phyloP scores from a whole-genome alignment of 2,113 vertebrate genomes.

The Ciconia stormi region DNA sequence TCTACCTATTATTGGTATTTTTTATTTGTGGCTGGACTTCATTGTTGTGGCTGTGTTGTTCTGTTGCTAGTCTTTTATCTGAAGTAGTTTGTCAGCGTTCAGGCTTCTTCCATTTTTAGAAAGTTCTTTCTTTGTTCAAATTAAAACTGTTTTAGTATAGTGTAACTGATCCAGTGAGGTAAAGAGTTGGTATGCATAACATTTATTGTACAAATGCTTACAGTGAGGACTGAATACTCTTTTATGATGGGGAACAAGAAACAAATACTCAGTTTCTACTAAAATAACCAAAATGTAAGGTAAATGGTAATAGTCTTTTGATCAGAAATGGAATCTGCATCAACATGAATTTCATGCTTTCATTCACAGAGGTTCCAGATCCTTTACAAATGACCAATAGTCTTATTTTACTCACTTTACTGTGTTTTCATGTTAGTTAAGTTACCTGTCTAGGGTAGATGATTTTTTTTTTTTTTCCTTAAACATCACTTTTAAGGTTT shows the following conservation, averaged over 20 bases:
- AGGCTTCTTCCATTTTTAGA: neutral
- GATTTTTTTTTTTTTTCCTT: slow-evolving; percentile 6
- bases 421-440: neutral
- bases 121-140: neutral
- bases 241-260: neutral
- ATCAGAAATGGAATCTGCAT: neutral
- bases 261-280: neutral
- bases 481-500: neutral
- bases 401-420: neutral
- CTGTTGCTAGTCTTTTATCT: neutral
- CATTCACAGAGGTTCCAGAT: neutral
- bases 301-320: neutral
- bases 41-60: neutral
- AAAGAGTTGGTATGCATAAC: neutral
- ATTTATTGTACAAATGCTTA: neutral
- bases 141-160: neutral
- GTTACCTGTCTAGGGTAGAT: slow-evolving; percentile 3
- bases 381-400: neutral
- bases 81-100: neutral
- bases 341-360: neutral
- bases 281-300: neutral
- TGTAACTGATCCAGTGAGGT: neutral
- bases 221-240: neutral
- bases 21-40: neutral
- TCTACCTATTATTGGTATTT: neutral